Percentiles rank a stretch among this genome's conserved stretches.
Evolutionary conservation across 2,888 invertebrate species (phyloP).

Genomic region (Patella depressa): DNA sequence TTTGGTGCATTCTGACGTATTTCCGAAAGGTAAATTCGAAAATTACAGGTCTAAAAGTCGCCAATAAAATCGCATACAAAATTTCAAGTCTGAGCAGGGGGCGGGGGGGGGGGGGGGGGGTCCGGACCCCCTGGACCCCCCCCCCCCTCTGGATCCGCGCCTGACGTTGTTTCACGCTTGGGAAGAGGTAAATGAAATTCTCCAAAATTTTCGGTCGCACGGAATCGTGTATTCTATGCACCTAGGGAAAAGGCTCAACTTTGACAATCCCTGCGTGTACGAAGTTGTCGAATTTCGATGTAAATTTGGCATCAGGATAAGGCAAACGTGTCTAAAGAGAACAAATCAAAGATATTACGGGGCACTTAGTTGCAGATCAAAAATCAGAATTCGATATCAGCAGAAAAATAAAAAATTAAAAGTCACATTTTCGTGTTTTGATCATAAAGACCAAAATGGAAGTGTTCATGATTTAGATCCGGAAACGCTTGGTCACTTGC

Average conservation of each 20-base stretch:
- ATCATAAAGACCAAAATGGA: not conserved
- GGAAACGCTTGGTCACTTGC: slow-evolving; percentile 1
- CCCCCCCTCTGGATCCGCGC: no score
- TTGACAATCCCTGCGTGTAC: not conserved
- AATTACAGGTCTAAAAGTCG: no score
- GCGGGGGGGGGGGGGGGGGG: no score
- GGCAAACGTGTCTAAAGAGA: not conserved
- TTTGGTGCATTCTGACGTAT: no score
- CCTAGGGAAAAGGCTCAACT: not conserved
- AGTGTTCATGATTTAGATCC: not conserved
- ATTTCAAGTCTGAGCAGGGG: no score
- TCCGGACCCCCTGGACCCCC: no score
- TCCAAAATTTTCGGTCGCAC: not conserved
- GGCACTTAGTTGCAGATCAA: not conserved
- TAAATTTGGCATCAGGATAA: not conserved
- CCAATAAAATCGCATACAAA: no score
- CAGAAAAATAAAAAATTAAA: not conserved
- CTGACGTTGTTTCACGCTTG: not conserved
- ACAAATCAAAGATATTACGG: not conserved
- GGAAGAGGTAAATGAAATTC: not conserved
- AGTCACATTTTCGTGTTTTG: not conserved
- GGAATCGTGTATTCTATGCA: slow-evolving; percentile 3
- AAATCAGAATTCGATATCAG: not conserved
- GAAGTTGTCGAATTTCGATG: not conserved
- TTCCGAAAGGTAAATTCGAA: no score